These are phyloP conservation scores for Reticulitermes speratus DNA, from an alignment of 1,140 invertebrate species.

Conservation along the genomic window DNA sequence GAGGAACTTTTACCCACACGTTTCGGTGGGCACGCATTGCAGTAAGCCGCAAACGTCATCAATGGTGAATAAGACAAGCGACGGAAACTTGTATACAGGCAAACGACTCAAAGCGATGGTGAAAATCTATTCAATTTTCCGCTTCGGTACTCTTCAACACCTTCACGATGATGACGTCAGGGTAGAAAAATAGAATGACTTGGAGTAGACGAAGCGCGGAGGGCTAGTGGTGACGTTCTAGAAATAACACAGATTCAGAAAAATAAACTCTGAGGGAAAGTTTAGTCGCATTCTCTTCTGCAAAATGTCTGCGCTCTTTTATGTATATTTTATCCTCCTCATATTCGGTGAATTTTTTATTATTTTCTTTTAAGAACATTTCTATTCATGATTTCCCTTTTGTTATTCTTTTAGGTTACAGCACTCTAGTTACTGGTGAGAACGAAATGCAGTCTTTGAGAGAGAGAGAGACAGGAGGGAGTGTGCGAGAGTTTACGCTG, in stretches of 20 bases:
- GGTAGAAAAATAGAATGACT: neutral
- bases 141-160: neutral
- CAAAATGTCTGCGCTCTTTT: neutral
- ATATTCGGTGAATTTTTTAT: neutral
- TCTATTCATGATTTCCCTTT: neutral
- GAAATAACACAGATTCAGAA: neutral
- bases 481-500: no score
- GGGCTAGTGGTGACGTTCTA: neutral
- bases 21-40: neutral
- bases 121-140: constrained; percentile 2
- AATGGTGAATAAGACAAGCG: neutral
- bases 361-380: constrained; percentile 7
- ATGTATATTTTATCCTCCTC: neutral
- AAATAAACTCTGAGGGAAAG: neutral
- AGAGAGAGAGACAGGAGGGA: no score
- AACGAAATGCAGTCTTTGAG: neutral
- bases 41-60: neutral
- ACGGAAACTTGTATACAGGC: neutral
- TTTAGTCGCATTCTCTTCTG: neutral
- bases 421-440: neutral
- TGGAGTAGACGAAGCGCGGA: neutral
- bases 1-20: no score
- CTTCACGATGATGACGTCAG: neutral
- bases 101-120: neutral
- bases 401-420: neutral